Evolutionary conservation across 2,113 vertebrate genomes (phyloP), one percentile per base, ranked within the genome.

Genomic region (Excalfactoria chinensis): DNA sequence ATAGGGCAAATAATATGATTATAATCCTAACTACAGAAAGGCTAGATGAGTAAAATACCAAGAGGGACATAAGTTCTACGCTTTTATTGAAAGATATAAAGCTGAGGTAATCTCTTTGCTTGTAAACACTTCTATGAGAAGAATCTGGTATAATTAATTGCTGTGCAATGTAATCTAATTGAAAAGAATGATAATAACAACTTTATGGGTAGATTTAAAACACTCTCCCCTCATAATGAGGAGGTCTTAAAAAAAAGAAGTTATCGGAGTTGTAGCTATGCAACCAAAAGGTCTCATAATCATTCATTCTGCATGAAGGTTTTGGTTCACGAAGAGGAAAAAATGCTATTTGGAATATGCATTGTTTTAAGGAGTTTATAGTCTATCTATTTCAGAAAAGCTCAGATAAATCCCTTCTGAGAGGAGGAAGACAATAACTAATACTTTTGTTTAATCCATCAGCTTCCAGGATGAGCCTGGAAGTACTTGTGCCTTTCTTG

Each of bases 71-170:
- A 68, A 83, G 55, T 86, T 22, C 32, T 60, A 32, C 9, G 83
- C 43, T 82, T 89, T 83, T 63, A 68, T 40, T 53, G 60, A 49
- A 34, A 62, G 55, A 89, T 72, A 35, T 68, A 90, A 94, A 88
- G 23, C 26, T 1, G 2, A 74, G 44, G 16, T 44, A 72, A 76
- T 78, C 30, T 89, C 63, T 81, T 90, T 49, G 48, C 25, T 23
- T 18, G 35, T 68, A 84, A 95, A 93, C 62, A 92, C 19, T 86
- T 94, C 32, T 53, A 44, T 71, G 55, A 56, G 35, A 91, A 72
- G 34, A 40, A 77, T 89, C 86, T 67, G 18, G 59, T 90, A 30
- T 41, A 92, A 96, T 94, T 93, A 93, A 86, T 95, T 83, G 62
- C 63, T 74, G 28, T 49, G 28, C 44, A 75, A 30, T 70, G 76